Evolutionary conservation across 1,140 invertebrate species (phyloP).

Genomic region (Microplitis mediator): DNA sequence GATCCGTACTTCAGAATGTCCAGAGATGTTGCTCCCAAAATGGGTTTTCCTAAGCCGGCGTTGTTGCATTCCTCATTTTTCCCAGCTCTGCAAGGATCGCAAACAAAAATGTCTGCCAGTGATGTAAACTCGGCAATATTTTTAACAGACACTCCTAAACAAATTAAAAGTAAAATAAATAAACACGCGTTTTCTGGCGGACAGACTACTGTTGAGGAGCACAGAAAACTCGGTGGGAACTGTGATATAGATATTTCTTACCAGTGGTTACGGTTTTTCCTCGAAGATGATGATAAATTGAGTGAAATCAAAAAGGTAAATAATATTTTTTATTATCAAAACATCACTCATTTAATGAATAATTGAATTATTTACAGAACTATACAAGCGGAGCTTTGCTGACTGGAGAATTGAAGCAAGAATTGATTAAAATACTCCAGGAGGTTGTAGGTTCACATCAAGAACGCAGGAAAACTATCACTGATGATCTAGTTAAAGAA

Average conservation of each 20-base stretch:
- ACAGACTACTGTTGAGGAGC: slow-evolving; percentile 90
- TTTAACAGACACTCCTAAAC: slow-evolving; percentile 92
- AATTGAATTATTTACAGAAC: slow-evolving; percentile 63
- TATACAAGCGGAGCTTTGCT: slow-evolving; percentile 90
- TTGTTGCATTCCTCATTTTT: slow-evolving; percentile 94
- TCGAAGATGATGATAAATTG: slow-evolving; percentile 91
- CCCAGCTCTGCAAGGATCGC: slow-evolving; percentile 93
- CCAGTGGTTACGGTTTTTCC: slow-evolving; percentile 95
- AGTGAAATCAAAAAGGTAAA: slow-evolving; percentile 78
- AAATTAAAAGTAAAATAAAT: slow-evolving; percentile 98
- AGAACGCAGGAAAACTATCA: slow-evolving; percentile 77
- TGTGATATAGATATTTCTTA: slow-evolving; percentile 95
- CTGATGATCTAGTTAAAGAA: slow-evolving; percentile 81
- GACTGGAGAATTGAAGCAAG: slow-evolving; percentile 93
- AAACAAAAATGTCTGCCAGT: slow-evolving; percentile 98
- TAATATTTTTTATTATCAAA: background rate
- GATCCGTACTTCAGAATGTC: slow-evolving; percentile 99
- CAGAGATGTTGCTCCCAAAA: slow-evolving; percentile 89
- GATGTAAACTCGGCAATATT: slow-evolving; percentile 94
- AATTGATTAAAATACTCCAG: slow-evolving; percentile 79
- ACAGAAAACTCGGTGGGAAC: slow-evolving; percentile 88
- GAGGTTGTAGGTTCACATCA: slow-evolving; percentile 85
- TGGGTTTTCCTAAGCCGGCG: slow-evolving; percentile 91
- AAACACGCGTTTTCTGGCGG: slow-evolving; percentile 99
- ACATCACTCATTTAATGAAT: background rate